A percentile compares a stretch with the other conserved stretches of the same genome.
Evolutionary conservation across 2,797 vertebrate genomes (phyloP).

Genomic region (Ataeniobius toweri): DNA sequence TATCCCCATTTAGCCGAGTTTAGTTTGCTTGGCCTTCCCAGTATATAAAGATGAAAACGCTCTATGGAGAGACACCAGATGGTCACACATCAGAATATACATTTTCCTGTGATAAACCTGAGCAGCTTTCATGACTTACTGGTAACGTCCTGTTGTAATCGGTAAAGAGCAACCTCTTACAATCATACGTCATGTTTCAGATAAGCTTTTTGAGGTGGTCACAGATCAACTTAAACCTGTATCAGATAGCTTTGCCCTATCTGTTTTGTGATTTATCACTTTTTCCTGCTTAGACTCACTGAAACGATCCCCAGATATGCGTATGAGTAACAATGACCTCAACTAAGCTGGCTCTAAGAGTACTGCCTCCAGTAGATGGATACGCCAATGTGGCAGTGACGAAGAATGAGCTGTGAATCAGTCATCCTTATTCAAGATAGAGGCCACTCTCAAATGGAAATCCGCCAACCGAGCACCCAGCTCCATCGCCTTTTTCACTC

Average conservation of each 20-base stretch:
- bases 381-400: slow-evolving; percentile 41
- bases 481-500: slow-evolving; percentile 23
- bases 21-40: slow-evolving; percentile 44
- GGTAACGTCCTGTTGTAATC: background rate
- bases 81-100: slow-evolving; percentile 25
- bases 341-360: slow-evolving; percentile 33
- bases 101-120: slow-evolving; percentile 19
- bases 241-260: slow-evolving; percentile 13
- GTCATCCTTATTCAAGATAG: slow-evolving; percentile 60
- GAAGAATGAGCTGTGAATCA: slow-evolving; percentile 55
- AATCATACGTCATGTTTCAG: slow-evolving; percentile 11
- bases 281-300: slow-evolving; percentile 13
- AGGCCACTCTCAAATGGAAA: slow-evolving; percentile 60
- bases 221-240: background rate
- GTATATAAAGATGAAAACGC: slow-evolving; percentile 38
- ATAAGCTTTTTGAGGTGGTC: background rate
- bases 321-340: slow-evolving; percentile 57
- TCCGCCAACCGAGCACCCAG: slow-evolving; percentile 46
- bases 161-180: background rate
- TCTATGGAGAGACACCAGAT: slow-evolving; percentile 38
- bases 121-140: slow-evolving; percentile 10
- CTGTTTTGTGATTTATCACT: slow-evolving; percentile 12
- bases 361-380: slow-evolving; percentile 38
- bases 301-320: slow-evolving; percentile 30
- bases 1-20: slow-evolving; percentile 61